Percentiles rank a stretch among this genome's conserved stretches.
Conservation (phyloP, 2,113 vertebrate species). For the Amia ocellicauda region DNA sequence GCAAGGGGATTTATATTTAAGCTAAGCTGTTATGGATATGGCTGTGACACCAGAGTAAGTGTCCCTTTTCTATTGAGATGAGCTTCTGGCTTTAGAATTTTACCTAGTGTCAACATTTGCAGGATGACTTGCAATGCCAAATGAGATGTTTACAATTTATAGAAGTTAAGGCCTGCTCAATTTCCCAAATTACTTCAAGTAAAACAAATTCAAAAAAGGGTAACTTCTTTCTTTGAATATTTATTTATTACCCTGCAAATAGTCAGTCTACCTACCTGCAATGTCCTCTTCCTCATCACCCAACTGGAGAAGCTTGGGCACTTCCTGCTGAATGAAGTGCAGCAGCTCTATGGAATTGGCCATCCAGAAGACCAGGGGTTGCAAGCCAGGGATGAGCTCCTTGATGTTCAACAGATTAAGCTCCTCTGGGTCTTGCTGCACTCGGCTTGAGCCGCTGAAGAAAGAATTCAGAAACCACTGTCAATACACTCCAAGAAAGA, state of each 20-base stretch:
- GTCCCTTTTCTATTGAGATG: no score
- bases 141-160: no score
- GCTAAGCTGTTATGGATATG: no score
- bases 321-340: slow-evolving; percentile 65
- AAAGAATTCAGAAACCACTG: background rate
- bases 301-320: slow-evolving; percentile 60
- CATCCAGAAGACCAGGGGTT: slow-evolving; percentile 70
- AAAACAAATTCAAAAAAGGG: no score
- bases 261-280: background rate
- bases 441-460: slow-evolving; percentile 30
- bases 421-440: slow-evolving; percentile 25
- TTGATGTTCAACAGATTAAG: slow-evolving; percentile 20
- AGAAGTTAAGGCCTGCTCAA: no score
- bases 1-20: no score
- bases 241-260: background rate
- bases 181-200: no score
- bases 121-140: no score
- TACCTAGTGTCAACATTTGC: no score
- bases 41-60: no score
- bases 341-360: slow-evolving; percentile 70
- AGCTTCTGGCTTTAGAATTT: no score
- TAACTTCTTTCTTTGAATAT: no score
- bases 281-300: slow-evolving; percentile 39
- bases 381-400: slow-evolving; percentile 50
- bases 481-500: background rate